phyloP scores from a whole-genome alignment of 2,113 vertebrate genomes.

The Pontoporia blainvillei region DNA sequence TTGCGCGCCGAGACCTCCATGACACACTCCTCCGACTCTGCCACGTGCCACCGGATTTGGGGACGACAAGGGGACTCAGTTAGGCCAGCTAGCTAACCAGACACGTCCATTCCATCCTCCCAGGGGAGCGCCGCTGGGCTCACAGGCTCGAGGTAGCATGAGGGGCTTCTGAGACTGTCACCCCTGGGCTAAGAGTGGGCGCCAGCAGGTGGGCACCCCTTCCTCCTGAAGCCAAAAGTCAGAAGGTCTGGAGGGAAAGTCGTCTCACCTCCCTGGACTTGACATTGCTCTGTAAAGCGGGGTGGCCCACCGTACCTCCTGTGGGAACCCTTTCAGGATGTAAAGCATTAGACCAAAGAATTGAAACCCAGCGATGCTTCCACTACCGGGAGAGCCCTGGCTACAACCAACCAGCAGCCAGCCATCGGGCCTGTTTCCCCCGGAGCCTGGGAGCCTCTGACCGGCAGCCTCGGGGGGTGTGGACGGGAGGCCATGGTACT shows the following conservation, averaged over 20 bases:
- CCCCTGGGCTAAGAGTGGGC: neutral
- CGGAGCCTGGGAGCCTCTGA: rapidly evolving
- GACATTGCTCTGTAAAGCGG: neutral
- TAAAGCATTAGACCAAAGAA: too few relatives aligned
- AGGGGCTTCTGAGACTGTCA: neutral
- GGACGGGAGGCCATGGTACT: rapidly evolving
- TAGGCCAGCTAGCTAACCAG: rapidly evolving
- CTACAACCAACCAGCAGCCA: rapidly evolving
- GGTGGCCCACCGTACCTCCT: rapidly evolving
- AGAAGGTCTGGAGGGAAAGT: neutral
- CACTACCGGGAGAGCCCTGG: rapidly evolving
- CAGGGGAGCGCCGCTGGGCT: rapidly evolving
- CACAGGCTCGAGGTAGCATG: rapidly evolving
- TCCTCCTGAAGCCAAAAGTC: too few relatives aligned
- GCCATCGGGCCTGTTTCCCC: rapidly evolving
- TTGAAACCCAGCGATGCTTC: rapidly evolving
- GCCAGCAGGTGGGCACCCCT: rapidly evolving
- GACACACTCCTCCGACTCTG: neutral
- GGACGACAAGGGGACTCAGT: rapidly evolving
- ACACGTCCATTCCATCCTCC: rapidly evolving
- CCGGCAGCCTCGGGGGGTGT: rapidly evolving
- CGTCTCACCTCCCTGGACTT: neutral
- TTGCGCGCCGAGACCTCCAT: slow-evolving; percentile 32
- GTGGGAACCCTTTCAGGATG: neutral
- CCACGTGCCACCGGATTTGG: rapidly evolving